Conservation (phyloP, 1,140 invertebrate genomes). For the Zaprionus taronus region DNA sequence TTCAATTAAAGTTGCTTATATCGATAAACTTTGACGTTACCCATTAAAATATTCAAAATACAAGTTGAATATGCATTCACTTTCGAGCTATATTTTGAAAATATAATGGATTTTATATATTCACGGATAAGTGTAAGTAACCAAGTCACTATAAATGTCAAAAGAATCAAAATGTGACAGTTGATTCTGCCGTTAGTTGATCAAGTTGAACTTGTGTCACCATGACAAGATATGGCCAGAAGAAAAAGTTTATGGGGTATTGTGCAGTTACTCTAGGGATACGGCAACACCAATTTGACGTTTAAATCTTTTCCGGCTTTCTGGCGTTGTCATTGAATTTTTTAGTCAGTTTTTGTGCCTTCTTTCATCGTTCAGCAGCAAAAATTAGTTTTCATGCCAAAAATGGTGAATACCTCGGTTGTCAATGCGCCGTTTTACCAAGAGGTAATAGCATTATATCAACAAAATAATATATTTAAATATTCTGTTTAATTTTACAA, state of each 20-base stretch:
- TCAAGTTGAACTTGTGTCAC: neutral
- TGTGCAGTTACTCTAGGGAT: neutral
- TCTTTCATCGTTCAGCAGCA: slow-evolving; percentile 31
- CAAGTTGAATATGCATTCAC: neutral
- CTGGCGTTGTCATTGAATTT: slow-evolving; percentile 45
- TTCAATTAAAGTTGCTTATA: neutral
- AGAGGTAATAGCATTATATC: slow-evolving; percentile 43
- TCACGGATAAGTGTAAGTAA: neutral
- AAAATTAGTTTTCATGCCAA: slow-evolving; percentile 29
- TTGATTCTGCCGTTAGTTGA: neutral
- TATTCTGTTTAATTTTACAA: neutral
- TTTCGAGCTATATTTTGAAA: neutral
- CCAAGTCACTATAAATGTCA: neutral
- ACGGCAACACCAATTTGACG: slow-evolving; percentile 48
- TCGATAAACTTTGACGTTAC: neutral
- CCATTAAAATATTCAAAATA: neutral
- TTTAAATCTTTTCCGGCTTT: slow-evolving; percentile 33
- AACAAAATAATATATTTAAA: neutral
- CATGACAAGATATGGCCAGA: neutral
- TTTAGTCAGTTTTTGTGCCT: slow-evolving; percentile 44
- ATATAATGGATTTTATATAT: neutral
- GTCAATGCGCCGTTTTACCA: slow-evolving; percentile 31
- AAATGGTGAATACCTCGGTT: slow-evolving; percentile 55
- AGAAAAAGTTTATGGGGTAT: neutral
- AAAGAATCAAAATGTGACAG: neutral